These are phyloP conservation scores for Buathra laborator DNA, from an alignment of 2,888 invertebrate species.

Conservation along the genomic window DNA sequence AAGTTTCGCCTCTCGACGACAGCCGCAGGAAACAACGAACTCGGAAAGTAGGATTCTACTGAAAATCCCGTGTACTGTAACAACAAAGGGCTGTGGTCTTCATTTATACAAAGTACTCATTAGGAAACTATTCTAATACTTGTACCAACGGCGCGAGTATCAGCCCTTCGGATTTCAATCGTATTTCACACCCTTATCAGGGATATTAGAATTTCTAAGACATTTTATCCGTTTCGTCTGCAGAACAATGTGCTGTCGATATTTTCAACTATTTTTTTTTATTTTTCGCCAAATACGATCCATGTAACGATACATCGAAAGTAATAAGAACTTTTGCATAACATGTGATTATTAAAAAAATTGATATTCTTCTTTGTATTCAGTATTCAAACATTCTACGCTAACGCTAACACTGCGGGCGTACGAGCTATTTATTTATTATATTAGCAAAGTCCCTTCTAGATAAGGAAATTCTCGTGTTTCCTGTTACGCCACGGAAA, in stretches of 20 bases:
- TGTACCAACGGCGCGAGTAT: too few species aligned
- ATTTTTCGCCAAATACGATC: too few species aligned
- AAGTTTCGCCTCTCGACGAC: conserved; percentile 52
- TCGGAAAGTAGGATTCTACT: conserved; percentile 12
- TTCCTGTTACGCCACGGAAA: conserved; percentile 13
- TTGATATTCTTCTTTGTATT: background rate
- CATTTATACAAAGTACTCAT: conserved; percentile 10
- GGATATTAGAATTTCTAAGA: too few species aligned
- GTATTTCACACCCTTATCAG: too few species aligned
- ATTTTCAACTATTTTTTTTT: too few species aligned
- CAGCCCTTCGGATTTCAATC: too few species aligned
- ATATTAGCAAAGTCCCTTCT: conserved; percentile 48
- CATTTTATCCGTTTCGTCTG: too few species aligned
- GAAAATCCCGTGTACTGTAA: conserved; percentile 13
- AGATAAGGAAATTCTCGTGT: conserved; percentile 32
- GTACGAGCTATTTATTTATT: conserved; percentile 39
- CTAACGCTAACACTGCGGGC: conserved; percentile 25
- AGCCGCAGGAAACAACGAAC: conserved; percentile 31
- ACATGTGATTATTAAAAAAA: too few species aligned
- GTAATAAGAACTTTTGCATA: too few species aligned
- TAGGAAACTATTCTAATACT: background rate
- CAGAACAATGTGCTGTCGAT: too few species aligned
- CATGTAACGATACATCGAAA: too few species aligned
- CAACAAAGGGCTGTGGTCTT: conserved; percentile 16
- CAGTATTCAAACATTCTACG: background rate